phyloP scores from a whole-genome alignment of 2,797 vertebrate genomes.

The Sebastes alutus region DNA sequence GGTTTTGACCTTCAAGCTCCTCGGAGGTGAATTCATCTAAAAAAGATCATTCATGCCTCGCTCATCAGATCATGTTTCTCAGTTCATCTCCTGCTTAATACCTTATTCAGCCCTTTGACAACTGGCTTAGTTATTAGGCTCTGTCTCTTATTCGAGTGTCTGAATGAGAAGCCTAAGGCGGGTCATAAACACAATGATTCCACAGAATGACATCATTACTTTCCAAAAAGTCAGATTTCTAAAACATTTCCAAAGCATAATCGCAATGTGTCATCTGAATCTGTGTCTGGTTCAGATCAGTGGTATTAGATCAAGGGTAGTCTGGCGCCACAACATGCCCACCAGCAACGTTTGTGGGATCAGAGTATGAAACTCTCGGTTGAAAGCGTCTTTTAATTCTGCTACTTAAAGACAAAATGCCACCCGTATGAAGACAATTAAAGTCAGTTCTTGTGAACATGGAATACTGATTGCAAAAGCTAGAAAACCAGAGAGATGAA shows the following conservation, averaged over 20 bases:
- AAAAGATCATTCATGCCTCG: slow-evolving; percentile 27
- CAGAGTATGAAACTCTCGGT: not conserved
- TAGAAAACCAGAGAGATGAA: not conserved
- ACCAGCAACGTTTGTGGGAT: slow-evolving; percentile 38
- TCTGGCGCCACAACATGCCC: slow-evolving; percentile 20
- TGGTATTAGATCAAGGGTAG: slow-evolving; percentile 27
- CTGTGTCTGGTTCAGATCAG: slow-evolving; percentile 46
- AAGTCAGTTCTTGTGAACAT: slow-evolving; percentile 2
- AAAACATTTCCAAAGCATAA: slow-evolving; percentile 52
- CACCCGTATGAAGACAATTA: slow-evolving; percentile 9
- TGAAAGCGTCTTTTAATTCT: slow-evolving; percentile 33
- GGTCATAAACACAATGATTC: slow-evolving; percentile 53
- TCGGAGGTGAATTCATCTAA: slow-evolving; percentile 29
- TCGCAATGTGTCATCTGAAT: slow-evolving; percentile 33
- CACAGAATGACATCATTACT: slow-evolving; percentile 55
- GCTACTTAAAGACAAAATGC: slow-evolving; percentile 33
- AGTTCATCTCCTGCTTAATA: slow-evolving; percentile 53
- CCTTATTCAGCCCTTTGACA: slow-evolving; percentile 55
- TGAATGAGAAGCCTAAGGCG: slow-evolving; percentile 45
- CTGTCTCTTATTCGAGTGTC: slow-evolving; percentile 14
- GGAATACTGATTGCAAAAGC: not conserved
- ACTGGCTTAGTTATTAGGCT: slow-evolving; percentile 34
- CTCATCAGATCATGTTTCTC: slow-evolving; percentile 53
- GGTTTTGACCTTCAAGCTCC: slow-evolving; percentile 61
- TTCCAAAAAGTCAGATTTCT: slow-evolving; percentile 49